Evolutionary conservation across 2,888 invertebrate genomes (phyloP).

Genomic region (Argynnis bischoffii): DNA sequence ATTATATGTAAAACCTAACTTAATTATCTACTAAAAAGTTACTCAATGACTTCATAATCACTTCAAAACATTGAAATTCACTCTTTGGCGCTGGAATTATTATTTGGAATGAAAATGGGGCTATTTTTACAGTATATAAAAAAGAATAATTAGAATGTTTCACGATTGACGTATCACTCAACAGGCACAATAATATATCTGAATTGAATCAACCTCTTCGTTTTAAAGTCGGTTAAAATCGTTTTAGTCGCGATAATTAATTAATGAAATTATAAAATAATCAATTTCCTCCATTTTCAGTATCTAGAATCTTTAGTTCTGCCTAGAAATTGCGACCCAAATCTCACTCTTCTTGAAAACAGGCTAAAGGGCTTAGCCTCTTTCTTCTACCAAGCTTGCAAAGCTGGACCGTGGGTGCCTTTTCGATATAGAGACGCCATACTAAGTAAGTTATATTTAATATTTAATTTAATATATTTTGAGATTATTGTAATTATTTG

Average conservation of each 20-base stretch:
- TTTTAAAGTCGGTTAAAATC: no score
- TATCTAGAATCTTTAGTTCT: slow-evolving; percentile 89
- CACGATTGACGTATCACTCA: no score
- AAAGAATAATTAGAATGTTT: no score
- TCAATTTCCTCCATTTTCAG: slow-evolving; percentile 64
- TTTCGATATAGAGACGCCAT: slow-evolving; percentile 84
- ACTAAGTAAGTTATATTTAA: slow-evolving; percentile 83
- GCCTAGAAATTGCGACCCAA: slow-evolving; percentile 86
- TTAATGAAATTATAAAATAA: neutral
- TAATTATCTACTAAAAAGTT: no score
- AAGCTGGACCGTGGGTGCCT: slow-evolving; percentile 92
- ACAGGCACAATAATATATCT: no score
- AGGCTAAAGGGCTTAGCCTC: slow-evolving; percentile 87
- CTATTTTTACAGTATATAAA: no score
- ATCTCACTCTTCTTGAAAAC: slow-evolving; percentile 88
- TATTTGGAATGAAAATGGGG: no score
- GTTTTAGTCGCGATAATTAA: neutral
- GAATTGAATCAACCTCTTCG: no score
- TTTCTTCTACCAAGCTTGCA: slow-evolving; percentile 91
- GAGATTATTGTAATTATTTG: neutral
- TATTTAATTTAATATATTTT: neutral
- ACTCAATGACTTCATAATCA: no score
- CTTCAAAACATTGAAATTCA: no score
- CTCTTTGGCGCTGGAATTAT: no score
- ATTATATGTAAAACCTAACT: no score